Evolutionary conservation across 2,113 vertebrate species (phyloP), one percentile per base, ranked within the genome.

Genomic region (Corynorhinus townsendii): DNA sequence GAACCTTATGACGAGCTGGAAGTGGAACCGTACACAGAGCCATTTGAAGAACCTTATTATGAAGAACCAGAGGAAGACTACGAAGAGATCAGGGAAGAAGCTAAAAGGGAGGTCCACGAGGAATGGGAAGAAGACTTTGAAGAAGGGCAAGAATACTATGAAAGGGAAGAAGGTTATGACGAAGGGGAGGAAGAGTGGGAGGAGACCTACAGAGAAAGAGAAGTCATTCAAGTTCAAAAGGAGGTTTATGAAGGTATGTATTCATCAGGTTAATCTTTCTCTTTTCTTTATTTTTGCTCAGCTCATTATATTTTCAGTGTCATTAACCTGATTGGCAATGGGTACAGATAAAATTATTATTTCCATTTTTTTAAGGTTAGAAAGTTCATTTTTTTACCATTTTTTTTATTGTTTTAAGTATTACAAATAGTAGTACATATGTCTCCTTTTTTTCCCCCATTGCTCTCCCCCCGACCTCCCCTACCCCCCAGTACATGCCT

Each of bases 61-160:
- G 97, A 98, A 94, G 96, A 97, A 11, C 97, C 97, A 4, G 97
- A 97, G 15, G 97, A 98, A 69, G 93, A 97, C 38, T 97, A 95
- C 33, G 98, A 98, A 80, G 98, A 98, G 90, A 91, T 95, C 90
- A 96, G 82, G 83, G 97, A 97, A 20, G 97, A 97, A 90, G 73
- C 90, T 1, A 97, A 93, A 38, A 97, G 49, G 91, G 97, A 98
- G 90, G 40, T 75, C 93, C 98, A 98, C 1, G 98, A 98, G 93
- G 98, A 98, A 91, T 98, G 98, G 98, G 98, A 98, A 92, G 98
- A 98, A 94, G 98, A 98, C 87, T 98, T 98, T 85, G 98, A 97
- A 16, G 98, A 98, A 97, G 92, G 95, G 7, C 97, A 98, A 26
- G 89, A 97, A n/a, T 96, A 97, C 59, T 97, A 97, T 15, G 98